Conservation (phyloP, 2,797 vertebrate genomes). For the Coregonus suidteri region DNA sequence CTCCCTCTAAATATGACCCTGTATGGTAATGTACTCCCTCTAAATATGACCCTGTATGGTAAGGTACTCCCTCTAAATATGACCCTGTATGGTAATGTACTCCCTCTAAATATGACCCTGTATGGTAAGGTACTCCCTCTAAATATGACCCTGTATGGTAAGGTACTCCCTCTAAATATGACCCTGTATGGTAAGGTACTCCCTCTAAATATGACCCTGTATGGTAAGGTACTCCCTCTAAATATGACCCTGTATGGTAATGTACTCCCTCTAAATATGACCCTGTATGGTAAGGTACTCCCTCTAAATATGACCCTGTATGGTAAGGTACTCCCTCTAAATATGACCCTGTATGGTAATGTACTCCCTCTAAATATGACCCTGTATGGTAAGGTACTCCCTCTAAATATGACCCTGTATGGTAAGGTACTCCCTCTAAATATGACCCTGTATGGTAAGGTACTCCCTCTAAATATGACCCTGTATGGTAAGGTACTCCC, state of each 20-base stretch:
- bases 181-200: conserved; percentile 77
- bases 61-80: conserved; percentile 58
- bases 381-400: conserved; percentile 77
- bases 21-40: conserved; percentile 78
- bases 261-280: conserved; percentile 16
- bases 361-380: conserved; percentile 14
- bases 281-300: conserved; percentile 77
- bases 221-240: conserved; percentile 78
- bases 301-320: conserved; percentile 32
- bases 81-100: conserved; percentile 78
- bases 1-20: background rate
- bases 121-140: conserved; percentile 77
- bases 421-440: conserved; percentile 75
- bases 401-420: conserved; percentile 31
- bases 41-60: conserved; percentile 69
- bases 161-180: conserved; percentile 42
- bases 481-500: conserved; percentile 77
- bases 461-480: conserved; percentile 11
- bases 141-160: conserved; percentile 75
- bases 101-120: background rate
- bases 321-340: conserved; percentile 75
- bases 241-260: conserved; percentile 76
- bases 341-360: conserved; percentile 76
- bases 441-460: conserved; percentile 76
- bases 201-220: background rate